Evolutionary conservation across 2,888 invertebrate genomes (phyloP).

Genomic region (Rhopalosiphum nymphaeae): DNA sequence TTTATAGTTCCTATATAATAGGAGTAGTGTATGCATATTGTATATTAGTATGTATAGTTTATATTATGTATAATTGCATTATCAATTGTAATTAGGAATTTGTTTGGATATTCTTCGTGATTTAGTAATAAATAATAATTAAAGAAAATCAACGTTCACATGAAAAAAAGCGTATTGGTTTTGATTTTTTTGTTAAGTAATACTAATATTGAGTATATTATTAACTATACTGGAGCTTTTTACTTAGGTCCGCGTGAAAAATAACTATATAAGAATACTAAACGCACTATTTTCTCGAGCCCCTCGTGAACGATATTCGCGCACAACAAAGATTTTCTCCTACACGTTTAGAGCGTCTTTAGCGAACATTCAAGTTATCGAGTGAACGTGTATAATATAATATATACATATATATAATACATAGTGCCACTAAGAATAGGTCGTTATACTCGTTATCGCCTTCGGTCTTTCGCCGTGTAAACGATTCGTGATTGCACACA

Average conservation of each 20-base stretch:
- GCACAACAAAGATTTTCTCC: slow-evolving; percentile 18
- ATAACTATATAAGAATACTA: neutral
- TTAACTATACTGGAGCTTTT: neutral
- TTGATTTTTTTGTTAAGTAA: neutral
- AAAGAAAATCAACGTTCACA: neutral
- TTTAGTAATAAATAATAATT: neutral
- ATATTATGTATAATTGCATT: neutral
- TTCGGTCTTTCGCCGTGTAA: slow-evolving; percentile 37
- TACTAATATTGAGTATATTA: neutral
- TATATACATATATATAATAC: neutral
- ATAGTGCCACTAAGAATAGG: neutral
- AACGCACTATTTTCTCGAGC: neutral
- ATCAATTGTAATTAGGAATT: neutral
- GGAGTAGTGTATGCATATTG: neutral
- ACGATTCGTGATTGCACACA: slow-evolving; percentile 54
- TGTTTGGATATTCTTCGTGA: neutral
- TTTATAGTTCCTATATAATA: neutral
- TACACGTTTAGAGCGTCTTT: slow-evolving; percentile 1
- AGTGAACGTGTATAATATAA: neutral
- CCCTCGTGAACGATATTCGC: neutral
- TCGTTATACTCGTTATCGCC: slow-evolving; percentile 49
- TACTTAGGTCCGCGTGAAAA: neutral
- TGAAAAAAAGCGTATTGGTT: neutral
- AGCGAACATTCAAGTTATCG: slow-evolving; percentile 20
- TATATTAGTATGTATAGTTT: neutral